A percentile compares a stretch with the other conserved stretches of the same genome.
Conservation (phyloP, 2,888 invertebrate genomes). For the Nomada hirtipes region DNA sequence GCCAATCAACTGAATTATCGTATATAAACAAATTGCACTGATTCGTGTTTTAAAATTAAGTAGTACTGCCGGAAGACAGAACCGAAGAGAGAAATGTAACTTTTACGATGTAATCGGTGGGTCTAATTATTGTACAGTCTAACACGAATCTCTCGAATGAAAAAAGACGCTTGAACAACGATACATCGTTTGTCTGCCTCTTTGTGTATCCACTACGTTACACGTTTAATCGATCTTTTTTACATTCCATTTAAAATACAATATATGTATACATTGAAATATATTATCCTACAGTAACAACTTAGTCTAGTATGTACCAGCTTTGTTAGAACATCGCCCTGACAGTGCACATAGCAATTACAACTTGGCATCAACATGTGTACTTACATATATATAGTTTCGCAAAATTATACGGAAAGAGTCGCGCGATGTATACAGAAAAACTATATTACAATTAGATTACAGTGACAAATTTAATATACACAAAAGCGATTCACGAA, state of each 20-base stretch:
- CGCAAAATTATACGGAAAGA: constrained; percentile 20
- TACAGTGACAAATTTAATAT: constrained; percentile 34
- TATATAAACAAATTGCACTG: constrained; percentile 6
- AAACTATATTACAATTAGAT: constrained; percentile 49
- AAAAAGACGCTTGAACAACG: constrained; percentile 35
- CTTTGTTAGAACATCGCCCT: constrained; percentile 23
- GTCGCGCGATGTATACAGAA: constrained; percentile 23
- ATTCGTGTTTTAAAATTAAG: constrained; percentile 27
- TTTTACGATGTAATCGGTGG: constrained; percentile 46
- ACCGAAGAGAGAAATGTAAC: constrained; percentile 26
- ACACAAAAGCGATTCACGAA: constrained; percentile 3
- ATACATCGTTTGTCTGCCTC: constrained; percentile 22
- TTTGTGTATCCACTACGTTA: neutral
- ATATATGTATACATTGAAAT: constrained; percentile 48
- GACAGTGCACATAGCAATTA: constrained; percentile 33
- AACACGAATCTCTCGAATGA: constrained; percentile 14
- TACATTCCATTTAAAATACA: constrained; percentile 54
- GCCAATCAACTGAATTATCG: neutral
- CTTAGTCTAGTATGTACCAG: constrained; percentile 38
- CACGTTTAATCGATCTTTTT: constrained; percentile 27
- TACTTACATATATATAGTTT: neutral
- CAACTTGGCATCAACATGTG: constrained; percentile 17
- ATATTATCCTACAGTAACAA: constrained; percentile 45
- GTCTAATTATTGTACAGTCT: constrained; percentile 6
- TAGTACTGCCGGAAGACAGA: constrained; percentile 43